Conservation (phyloP, 2,797 vertebrate genomes). For the Sylvia borin region DNA sequence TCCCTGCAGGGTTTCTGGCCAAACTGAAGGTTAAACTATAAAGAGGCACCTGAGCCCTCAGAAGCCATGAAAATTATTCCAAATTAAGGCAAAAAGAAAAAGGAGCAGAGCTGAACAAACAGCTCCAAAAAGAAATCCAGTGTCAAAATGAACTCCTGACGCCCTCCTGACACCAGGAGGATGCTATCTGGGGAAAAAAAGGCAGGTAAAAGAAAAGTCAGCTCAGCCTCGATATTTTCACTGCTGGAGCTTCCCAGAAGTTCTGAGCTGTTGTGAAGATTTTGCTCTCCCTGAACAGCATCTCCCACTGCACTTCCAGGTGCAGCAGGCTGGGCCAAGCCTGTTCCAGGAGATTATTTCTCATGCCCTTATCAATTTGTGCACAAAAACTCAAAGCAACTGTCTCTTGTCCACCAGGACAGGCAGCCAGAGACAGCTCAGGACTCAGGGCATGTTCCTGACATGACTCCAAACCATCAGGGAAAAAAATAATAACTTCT, state of each 20-base stretch:
- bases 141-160: background rate
- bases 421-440: background rate
- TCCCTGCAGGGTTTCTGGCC: background rate
- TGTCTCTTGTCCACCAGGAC: background rate
- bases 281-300: background rate
- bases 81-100: background rate
- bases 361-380: background rate
- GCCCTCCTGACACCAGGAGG: background rate
- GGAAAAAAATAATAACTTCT: background rate
- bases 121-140: background rate
- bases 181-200: rapidly evolving
- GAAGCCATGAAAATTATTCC: background rate
- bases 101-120: background rate
- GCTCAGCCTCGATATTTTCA: rapidly evolving
- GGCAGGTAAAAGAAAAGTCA: background rate
- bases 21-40: background rate
- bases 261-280: background rate
- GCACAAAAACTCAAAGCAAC: background rate
- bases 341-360: background rate
- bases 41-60: background rate
- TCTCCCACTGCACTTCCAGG: background rate
- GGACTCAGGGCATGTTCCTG: background rate
- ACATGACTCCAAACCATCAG: background rate
- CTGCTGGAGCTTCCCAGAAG: background rate
- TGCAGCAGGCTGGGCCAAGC: background rate